phyloP scores from a whole-genome alignment of 2,888 invertebrate species.

The Punctoribates punctum region DNA sequence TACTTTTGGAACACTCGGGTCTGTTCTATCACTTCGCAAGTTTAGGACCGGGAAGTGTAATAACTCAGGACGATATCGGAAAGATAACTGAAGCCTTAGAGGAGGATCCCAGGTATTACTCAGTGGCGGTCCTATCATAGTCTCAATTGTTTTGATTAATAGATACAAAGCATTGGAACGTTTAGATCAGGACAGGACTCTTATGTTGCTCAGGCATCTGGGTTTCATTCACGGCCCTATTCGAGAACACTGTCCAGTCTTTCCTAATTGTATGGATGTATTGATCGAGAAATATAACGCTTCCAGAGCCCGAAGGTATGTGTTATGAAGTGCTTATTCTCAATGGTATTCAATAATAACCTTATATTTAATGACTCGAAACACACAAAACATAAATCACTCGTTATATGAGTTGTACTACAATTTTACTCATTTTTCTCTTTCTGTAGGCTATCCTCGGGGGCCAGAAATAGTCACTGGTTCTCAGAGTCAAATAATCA shows the following conservation, averaged over 20 bases:
- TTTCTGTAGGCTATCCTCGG: slow-evolving; percentile 58
- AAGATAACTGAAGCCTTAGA: slow-evolving; percentile 86
- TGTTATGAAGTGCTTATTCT: neutral
- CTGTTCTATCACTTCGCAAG: slow-evolving; percentile 89
- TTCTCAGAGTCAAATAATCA: slow-evolving; percentile 65
- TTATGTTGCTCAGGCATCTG: slow-evolving; percentile 89
- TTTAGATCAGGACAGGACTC: slow-evolving; percentile 87
- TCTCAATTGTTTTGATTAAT: slow-evolving; percentile 42
- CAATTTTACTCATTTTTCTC: slow-evolving; percentile 8
- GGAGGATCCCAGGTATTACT: slow-evolving; percentile 75
- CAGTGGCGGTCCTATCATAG: neutral
- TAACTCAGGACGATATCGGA: slow-evolving; percentile 88
- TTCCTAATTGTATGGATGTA: slow-evolving; percentile 71
- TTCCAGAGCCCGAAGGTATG: slow-evolving; percentile 58
- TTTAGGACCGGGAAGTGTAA: slow-evolving; percentile 77
- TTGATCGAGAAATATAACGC: slow-evolving; percentile 68
- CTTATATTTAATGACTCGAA: slow-evolving; percentile 5
- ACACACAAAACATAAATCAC: neutral
- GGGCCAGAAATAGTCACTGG: slow-evolving; percentile 65
- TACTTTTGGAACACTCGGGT: slow-evolving; percentile 85
- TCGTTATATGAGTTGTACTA: neutral
- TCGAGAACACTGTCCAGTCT: slow-evolving; percentile 88
- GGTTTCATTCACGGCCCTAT: slow-evolving; percentile 94
- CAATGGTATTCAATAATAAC: neutral
- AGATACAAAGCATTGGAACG: slow-evolving; percentile 91